Base-by-base conservation (phyloP, 2,888 invertebrate genomes). In the Nasonovia ribisnigri region DNA sequence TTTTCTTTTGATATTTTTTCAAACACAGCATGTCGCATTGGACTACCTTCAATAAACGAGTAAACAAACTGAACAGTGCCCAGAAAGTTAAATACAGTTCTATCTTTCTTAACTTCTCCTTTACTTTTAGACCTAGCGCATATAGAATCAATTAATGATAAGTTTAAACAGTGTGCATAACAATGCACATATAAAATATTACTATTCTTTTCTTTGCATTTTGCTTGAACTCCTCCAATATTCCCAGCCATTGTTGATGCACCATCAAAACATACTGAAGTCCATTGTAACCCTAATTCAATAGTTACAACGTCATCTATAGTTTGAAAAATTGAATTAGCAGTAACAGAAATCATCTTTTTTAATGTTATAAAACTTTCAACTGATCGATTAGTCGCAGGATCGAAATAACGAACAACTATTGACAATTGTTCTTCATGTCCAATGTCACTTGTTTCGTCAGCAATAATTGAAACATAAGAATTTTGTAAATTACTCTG, bases 1-100 rank as follows among this genome's bases (percentile, higher is more conserved):
- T 48, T 29, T 77, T 51, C 84, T 97, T 98, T 95, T 97, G 97
- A 95, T 96, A 97, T 95, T 97, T 97, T 95, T 97, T 97, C 95
- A 97, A 96, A 94, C 16, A 90, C 51, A 20, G 84, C 92, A 94
- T 94, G 94, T 87, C 94, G 86, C 60, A 89, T 88, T 92, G 94
- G 94, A 90, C 94, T 94, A 60, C 94, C 88, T 92, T 94, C 94
- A 60, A 94, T 94, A 87, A 84, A 94, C 54, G 84, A 92, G 43
- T 94, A 94, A 26, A 94, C 43, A 87, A 94, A 91, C 84, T 92
- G 94, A 13, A 94, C 51, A 67, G 88, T 88, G 26, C 92, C 89
- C 84, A 94, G 90, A 60, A 93, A 48, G 48, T 48, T 48, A 48
- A 48, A 48, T 48, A 48, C 48, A 48, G 48, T 48, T 48, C 48